These are phyloP conservation scores for Diphyllodes magnificus DNA, from an alignment of 2,113 vertebrate species.

Conservation along the genomic window DNA sequence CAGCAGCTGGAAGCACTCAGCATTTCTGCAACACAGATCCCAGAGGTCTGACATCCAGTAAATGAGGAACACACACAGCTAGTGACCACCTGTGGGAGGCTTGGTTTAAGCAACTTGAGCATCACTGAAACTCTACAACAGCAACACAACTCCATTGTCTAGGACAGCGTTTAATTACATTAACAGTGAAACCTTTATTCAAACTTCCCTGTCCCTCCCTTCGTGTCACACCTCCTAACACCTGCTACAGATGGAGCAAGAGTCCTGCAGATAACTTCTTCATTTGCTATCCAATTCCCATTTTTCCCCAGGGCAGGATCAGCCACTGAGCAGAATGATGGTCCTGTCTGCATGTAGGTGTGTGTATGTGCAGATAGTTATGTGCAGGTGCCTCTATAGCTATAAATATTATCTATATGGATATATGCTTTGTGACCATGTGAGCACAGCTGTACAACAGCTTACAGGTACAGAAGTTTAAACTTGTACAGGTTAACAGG, in stretches of 20 bases:
- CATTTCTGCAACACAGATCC: neutral
- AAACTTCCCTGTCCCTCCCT: neutral
- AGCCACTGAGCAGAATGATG: neutral
- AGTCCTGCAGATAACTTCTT: neutral
- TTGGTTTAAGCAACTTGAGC: neutral
- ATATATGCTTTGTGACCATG: neutral
- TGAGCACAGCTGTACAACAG: neutral
- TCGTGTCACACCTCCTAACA: neutral
- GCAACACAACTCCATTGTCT: neutral
- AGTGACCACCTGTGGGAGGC: constrained; percentile 31
- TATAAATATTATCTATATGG: neutral
- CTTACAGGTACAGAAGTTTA: neutral
- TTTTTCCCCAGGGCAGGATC: neutral
- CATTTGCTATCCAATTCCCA: neutral
- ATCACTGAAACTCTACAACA: neutral
- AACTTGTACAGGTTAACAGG: neutral
- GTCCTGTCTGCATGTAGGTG: accelerated
- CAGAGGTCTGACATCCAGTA: neutral
- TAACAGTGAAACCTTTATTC: neutral
- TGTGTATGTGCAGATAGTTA: neutral
- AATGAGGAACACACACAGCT: constrained; percentile 35
- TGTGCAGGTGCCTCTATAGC: neutral
- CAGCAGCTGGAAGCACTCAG: constrained; percentile 26
- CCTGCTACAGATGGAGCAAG: neutral
- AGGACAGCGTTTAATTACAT: neutral